These are phyloP conservation scores for Papilio dardanus DNA, from an alignment of 1,140 invertebrate genomes.

Conservation along the genomic window DNA sequence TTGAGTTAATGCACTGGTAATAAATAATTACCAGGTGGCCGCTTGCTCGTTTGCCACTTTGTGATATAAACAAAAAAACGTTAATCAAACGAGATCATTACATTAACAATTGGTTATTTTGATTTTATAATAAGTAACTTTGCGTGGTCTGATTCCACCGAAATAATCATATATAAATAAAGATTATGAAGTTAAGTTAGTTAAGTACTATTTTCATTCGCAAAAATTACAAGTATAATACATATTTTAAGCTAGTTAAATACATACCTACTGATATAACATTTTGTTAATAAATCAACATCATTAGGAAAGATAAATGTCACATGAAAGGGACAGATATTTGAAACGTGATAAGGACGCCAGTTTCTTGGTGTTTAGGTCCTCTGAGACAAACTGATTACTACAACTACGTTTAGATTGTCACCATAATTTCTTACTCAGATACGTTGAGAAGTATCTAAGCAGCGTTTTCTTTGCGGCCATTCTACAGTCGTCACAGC, in stretches of 20 bases:
- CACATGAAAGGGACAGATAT: background rate
- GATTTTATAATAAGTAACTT: background rate
- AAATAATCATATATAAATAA: background rate
- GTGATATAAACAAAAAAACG: too few relatives aligned
- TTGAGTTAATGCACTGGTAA: background rate
- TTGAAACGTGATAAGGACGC: background rate
- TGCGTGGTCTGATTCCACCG: background rate
- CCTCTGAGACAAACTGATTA: background rate
- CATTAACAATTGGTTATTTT: constrained; percentile 13
- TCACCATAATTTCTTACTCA: background rate
- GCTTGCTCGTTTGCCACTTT: too few relatives aligned
- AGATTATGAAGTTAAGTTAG: background rate
- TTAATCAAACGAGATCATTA: background rate
- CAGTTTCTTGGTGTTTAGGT: background rate
- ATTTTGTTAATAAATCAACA: background rate
- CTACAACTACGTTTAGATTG: background rate
- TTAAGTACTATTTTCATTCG: background rate
- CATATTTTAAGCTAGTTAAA: too few relatives aligned
- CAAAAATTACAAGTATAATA: background rate
- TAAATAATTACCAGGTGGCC: too few relatives aligned
- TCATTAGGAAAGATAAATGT: background rate
- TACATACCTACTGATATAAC: too few relatives aligned
- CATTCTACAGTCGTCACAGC: background rate
- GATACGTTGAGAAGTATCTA: background rate
- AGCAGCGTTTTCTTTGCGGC: background rate